Evolutionary conservation across 2,797 vertebrate genomes (phyloP), one percentile per base, ranked within the genome.

Genomic region (Pangasius macronema): DNA sequence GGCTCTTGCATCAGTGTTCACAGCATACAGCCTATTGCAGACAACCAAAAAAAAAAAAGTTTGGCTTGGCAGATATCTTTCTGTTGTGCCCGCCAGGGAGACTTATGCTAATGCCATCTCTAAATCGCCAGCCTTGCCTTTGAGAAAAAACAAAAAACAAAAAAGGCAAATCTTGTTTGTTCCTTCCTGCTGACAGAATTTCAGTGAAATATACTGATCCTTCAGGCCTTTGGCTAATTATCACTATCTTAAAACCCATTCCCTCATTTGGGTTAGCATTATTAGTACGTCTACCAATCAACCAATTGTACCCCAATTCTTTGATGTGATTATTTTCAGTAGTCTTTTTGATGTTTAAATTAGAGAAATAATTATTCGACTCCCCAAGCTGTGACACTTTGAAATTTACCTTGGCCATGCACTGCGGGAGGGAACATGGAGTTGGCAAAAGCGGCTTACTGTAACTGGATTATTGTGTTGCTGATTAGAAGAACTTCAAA

Each of bases 101-200:
- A 91, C 88, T 92, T 92, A 90, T 91, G 90, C 88, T 91, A 93
- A 93, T 92, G 84, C 86, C 85, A 86, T 91, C 88, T 86, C 85
- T 88, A 90, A 91, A 88, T 93, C 86, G 55, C 85, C 87, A 90
- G 88, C 82, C 87, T 89, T 63, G 89, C 86, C 84, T 90, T 89
- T 90, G 87, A 76, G 27, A 42, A 6, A 42, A 42, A 42, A 42
- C 4, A 42, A 46, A 46, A 46, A 85, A 83, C 84, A 75, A 87
- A 88, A 86, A 86, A 68, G 82, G 75, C 65, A 86, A 87, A 88
- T 91, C 88, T 88, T 86, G 88, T 90, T 89, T 89, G 90, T 77
- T 90, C 86, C 91, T 91, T 83, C 86, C 81, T 82, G 89, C 92
- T 89, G 88, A 90, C 89, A 87, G 89, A 88, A 90, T 89, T 76